These are phyloP conservation scores for Drosophila novamexicana DNA, from an alignment of 1,140 invertebrate species.

Conservation along the genomic window DNA sequence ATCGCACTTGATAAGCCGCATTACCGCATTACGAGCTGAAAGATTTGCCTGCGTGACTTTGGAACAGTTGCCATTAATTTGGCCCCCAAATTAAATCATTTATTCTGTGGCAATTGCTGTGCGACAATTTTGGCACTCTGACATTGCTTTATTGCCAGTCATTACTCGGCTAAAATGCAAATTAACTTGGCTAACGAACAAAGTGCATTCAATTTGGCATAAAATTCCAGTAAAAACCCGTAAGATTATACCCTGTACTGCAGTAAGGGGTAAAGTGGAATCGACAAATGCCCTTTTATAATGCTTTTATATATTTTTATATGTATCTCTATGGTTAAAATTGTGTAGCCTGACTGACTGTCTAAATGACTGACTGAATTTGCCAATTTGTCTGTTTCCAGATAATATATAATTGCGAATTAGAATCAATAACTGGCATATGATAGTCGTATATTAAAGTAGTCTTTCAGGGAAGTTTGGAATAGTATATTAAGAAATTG, in stretches of 20 bases:
- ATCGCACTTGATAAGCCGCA: conserved; percentile 64
- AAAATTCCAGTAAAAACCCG: conserved; percentile 2
- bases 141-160: conserved; percentile 24
- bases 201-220: conserved; percentile 5
- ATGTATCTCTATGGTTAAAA: too few relatives aligned
- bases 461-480: too few relatives aligned
- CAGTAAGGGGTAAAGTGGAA: too few relatives aligned
- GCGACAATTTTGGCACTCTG: conserved; percentile 23
- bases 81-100: conserved; percentile 68
- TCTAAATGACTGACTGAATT: too few relatives aligned
- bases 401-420: too few relatives aligned
- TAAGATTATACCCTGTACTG: not conserved
- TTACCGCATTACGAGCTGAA: conserved; percentile 49
- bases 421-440: too few relatives aligned
- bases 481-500: too few relatives aligned
- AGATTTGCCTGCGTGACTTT: conserved; percentile 55
- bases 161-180: conserved; percentile 17
- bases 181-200: conserved; percentile 20
- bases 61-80: conserved; percentile 56
- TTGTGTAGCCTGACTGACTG: too few relatives aligned
- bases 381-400: too few relatives aligned
- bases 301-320: too few relatives aligned
- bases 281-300: too few relatives aligned
- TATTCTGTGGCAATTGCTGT: conserved; percentile 49
- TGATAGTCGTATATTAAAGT: too few relatives aligned